These are phyloP conservation scores for Zelostemma sp. DNA, from an alignment of 1,140 invertebrate genomes.

Conservation along the genomic window DNA sequence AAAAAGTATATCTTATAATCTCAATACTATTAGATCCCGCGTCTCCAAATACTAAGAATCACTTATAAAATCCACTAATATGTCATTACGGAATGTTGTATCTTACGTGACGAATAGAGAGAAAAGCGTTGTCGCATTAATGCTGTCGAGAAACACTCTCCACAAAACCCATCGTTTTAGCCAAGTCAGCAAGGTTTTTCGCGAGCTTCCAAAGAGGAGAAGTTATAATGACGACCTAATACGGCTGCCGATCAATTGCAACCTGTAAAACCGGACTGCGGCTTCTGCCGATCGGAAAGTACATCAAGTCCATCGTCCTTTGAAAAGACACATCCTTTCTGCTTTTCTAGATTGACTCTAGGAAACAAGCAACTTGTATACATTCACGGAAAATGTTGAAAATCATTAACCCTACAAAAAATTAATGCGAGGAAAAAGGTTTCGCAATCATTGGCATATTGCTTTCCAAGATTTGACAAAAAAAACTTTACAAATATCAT, in stretches of 20 bases:
- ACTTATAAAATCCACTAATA: conserved; percentile 14
- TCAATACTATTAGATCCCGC: background rate
- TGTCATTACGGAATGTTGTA: conserved; percentile 3
- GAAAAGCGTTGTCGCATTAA: conserved; percentile 16
- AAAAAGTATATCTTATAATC: background rate
- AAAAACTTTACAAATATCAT: too few relatives aligned
- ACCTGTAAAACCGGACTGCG: conserved; percentile 35
- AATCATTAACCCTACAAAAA: background rate
- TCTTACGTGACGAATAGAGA: background rate
- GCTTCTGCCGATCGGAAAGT: conserved; percentile 26
- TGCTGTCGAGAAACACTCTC: conserved; percentile 13
- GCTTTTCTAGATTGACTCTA: conserved; percentile 11
- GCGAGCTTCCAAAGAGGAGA: conserved; percentile 26
- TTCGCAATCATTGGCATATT: too few relatives aligned
- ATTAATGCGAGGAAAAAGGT: too few relatives aligned
- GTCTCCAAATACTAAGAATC: conserved; percentile 19
- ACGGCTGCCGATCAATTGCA: conserved; percentile 33
- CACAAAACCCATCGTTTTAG: conserved; percentile 27
- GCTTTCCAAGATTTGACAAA: too few relatives aligned
- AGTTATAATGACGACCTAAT: conserved; percentile 46
- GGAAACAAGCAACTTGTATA: conserved; percentile 24
- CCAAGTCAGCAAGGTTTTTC: conserved; percentile 19
- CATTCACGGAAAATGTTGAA: background rate
- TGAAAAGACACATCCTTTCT: conserved; percentile 12
- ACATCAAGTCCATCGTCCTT: conserved; percentile 35